Percentiles rank a stretch among this genome's conserved stretches.
Evolutionary conservation across 2,113 vertebrate genomes (phyloP).

Genomic region (Falcunculus frontatus): DNA sequence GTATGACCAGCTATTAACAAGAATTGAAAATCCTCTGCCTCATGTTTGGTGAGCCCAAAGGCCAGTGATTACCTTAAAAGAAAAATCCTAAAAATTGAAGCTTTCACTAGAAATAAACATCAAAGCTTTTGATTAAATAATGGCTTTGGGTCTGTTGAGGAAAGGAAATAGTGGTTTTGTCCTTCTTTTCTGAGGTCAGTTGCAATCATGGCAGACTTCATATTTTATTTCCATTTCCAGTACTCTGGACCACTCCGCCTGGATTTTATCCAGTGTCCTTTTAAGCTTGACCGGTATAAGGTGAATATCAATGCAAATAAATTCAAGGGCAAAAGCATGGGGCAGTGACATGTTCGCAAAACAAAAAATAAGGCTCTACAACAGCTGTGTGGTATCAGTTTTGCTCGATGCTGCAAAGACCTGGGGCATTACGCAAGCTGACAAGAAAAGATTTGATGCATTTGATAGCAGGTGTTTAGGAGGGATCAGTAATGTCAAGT

Average conservation of each 20-base stretch:
- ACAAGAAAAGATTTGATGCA: conserved; percentile 75
- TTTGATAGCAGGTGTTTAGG: conserved; percentile 72
- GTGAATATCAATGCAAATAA: conserved; percentile 53
- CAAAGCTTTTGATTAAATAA: background rate
- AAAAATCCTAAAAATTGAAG: background rate
- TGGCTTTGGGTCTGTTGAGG: background rate
- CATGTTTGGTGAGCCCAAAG: background rate
- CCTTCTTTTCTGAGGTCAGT: background rate
- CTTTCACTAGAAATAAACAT: background rate
- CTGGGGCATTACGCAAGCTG: conserved; percentile 67
- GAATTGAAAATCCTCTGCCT: background rate
- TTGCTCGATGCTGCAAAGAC: conserved; percentile 69
- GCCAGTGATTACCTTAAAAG: background rate
- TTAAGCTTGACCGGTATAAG: background rate
- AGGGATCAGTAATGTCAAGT: conserved; percentile 67
- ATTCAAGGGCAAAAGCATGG: conserved; percentile 66
- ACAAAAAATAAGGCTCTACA: conserved; percentile 68
- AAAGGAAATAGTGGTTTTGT: background rate
- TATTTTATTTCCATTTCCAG: background rate
- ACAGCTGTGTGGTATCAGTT: conserved; percentile 75
- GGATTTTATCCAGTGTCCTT: background rate
- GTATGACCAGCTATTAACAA: background rate
- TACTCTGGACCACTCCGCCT: background rate
- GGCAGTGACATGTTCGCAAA: conserved; percentile 60
- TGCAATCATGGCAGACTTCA: background rate